These are phyloP conservation scores for Galago senegalensis DNA, from an alignment of 2,797 vertebrate species.

Conservation along the genomic window DNA sequence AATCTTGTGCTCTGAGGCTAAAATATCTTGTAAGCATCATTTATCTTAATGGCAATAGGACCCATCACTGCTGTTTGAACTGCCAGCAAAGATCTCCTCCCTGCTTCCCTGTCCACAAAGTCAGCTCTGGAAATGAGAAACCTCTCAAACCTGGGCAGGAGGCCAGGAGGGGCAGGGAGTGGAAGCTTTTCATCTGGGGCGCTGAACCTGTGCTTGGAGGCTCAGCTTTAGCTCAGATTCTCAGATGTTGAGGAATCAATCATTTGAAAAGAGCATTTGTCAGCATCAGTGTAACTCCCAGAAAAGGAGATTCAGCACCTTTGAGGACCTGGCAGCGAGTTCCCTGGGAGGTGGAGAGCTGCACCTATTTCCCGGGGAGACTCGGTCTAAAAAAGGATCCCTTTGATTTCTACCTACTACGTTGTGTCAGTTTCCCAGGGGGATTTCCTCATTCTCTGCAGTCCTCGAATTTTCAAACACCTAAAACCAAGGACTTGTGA, in stretches of 20 bases:
- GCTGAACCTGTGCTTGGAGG: neutral
- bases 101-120: neutral
- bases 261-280: conserved; percentile 28
- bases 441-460: neutral
- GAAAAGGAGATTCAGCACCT: neutral
- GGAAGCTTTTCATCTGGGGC: neutral
- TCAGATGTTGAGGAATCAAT: conserved; percentile 7
- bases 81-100: neutral
- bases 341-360: neutral
- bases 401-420: conserved; percentile 16
- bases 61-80: neutral
- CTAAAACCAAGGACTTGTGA: neutral
- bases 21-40: neutral
- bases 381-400: neutral
- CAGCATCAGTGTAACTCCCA: neutral
- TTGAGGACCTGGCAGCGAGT: neutral
- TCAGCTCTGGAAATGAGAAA: neutral
- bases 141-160: accelerated
- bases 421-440: neutral
- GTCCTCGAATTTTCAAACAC: neutral
- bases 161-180: neutral
- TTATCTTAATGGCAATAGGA: conserved; percentile 6
- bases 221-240: neutral
- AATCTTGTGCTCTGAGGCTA: neutral
- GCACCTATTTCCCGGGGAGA: neutral